Base-by-base conservation (phyloP, 2,797 vertebrate genomes). In the Catostomus latipinnis region DNA sequence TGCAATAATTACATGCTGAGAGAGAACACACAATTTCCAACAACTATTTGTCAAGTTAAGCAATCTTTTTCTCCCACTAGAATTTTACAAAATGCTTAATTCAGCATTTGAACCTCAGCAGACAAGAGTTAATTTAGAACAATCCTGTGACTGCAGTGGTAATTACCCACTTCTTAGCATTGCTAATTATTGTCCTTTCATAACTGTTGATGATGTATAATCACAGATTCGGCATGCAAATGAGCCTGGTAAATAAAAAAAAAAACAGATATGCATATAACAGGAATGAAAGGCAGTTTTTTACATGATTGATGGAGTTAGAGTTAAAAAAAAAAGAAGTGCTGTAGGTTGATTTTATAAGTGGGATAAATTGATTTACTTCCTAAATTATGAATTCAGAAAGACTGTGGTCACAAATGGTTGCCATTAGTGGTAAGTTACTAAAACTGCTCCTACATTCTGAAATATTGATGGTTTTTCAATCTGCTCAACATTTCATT, bases 121-220 rank as follows among this genome's bases (percentile, higher is more conserved):
- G 57, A 83, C 69, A 71, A 61, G 57, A 85, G 66, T 80, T 79
- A 76, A 84, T 78, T 80, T 81, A 65, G 53, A 79, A 78, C 81
- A 86, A 82, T 82, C 71, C 69, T 54, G 65, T 66, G 77, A 61
- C 79, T 78, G 62, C n/a, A 1, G 14, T 76, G 63, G 22, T 78
- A 83, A 87, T 85, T 79, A 83, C 72, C 65, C n/a, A 58, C 56
- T 76, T 78, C 80, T 89, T 83, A 86, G 74, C 0, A 62, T 88
- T 86, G 81, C 81, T 87, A 89, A 89, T 90, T 86, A 80, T 86
- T 86, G 86, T 83, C 73, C 85, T 74, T 80, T 89, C 80, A 86
- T 88, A 87, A 85, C 58, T 82, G 80, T 85, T 88, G 69, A 88
- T 79, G 77, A 76, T 81, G 76, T 69, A 86, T 80, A 80, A 82